Base-by-base conservation (phyloP, 2,113 vertebrate genomes). In the Oryzias celebensis region DNA sequence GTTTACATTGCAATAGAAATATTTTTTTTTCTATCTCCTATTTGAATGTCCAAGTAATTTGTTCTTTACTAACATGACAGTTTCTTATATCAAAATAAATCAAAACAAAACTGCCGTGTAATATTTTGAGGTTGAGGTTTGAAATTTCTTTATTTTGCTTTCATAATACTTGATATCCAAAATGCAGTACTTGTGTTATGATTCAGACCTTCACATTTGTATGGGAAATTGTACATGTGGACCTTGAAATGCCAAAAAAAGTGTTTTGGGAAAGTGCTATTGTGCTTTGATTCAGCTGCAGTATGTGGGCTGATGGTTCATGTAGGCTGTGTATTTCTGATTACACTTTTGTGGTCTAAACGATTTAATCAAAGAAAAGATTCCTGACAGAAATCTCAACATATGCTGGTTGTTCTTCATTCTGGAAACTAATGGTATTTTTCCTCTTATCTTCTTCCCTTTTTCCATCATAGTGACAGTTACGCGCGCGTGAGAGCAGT, bases 401-500 rank as follows among this genome's bases (percentile, higher is more conserved):
- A 15, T 18, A 18, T 50, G 24, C 7, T 56, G 16, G 44, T 72
- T 6, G 20, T 20, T n/a, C 17, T 2, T 4, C 10, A 4, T 53
- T 53, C 10, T 58, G 23, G 64, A 65, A 49, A 53, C 53, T 82
- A 61, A 87, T 52, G 41, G 1, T 7, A 23, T 18, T 62, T 54
- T 52, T 45, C 53, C 48, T 48, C 58, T 28, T 16, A 57, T 56
- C 62, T 51, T 17, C 51, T 44, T 22, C 61, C 15, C 53, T 17
- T 66, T 58, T 49, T 74, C 45, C 78, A 56, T 42, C 26, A 46
- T 87, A 89, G 68, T 90, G 92, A 91, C 92, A 98, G 96, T 96
- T 99, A 97, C 93, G 97, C 96, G 87, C 94, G 95, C 88, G 97
- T 99, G 93, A 94, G 97, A 97, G 97, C 97, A 92, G 97, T 99